Evolutionary conservation across 1,140 invertebrate species (phyloP), one percentile per base, ranked within the genome.

Genomic region (Nixonia krombeini): DNA sequence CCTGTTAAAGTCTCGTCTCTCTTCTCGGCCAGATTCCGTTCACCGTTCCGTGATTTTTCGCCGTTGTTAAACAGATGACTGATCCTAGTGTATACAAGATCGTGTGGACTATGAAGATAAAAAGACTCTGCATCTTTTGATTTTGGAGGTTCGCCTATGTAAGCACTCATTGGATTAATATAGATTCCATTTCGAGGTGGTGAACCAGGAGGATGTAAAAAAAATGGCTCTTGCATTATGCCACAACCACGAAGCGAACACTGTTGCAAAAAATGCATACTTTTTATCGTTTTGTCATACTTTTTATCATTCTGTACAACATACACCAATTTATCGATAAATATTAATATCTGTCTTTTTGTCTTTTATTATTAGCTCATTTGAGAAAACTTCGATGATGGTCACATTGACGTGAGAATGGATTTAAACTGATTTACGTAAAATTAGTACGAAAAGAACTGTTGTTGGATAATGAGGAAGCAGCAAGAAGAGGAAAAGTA

Each of bases 61-160:
- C 52, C 64, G 4, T 83, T 79, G 51, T 78, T 89, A 78, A 96
- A 96, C 28, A 96, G 82, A 72, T 93, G 92, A 28, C 92, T 90
- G 41, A 93, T 91, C 33, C 91, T 86, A 69, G 92, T 91, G 75
- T 93, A 93, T 3, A 90, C 88, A 28, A 93, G 86, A 57, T 93
- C 90, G 80, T 88, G 90, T 17, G 89, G 93, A 74, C 91, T 91
- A 81, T 96, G 94, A 23, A 95, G 85, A 70, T 93, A 95, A 84
- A 95, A 96, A 4, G 93, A 92, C 62, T 93, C 90, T 12, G 89
- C 88, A 46, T 82, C 78, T 51, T 76, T 79, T 7, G 75, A 53
- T 23, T 79, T 80, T 9, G 70, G 70, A 2, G 80, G 46, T 1
- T 81, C 79, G 44, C 68, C 64, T 25, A 82, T 79, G 26, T 78